These are phyloP conservation scores for Grammomys surdaster DNA, from an alignment of 2,113 vertebrate species.

Conservation along the genomic window DNA sequence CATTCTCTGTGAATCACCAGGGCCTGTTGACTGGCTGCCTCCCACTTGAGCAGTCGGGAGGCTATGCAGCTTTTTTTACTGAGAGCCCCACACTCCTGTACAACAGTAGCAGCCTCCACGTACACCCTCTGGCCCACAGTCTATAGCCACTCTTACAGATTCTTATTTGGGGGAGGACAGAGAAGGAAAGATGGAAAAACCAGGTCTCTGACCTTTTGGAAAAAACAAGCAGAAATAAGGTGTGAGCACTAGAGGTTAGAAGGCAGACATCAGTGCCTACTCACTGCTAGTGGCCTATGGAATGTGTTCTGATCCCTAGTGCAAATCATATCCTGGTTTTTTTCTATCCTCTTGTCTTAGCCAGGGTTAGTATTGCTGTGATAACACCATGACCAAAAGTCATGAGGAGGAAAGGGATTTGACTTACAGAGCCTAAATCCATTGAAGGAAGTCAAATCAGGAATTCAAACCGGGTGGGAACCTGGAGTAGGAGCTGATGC, in stretches of 20 bases:
- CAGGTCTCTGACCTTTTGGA: neutral
- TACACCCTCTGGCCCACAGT: neutral
- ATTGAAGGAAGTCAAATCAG: neutral
- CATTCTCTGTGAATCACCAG: neutral
- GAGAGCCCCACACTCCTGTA: neutral
- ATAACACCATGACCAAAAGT: neutral
- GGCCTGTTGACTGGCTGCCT: neutral
- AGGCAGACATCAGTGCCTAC: neutral
- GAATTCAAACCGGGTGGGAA: neutral
- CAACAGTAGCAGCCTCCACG: neutral
- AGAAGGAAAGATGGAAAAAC: neutral
- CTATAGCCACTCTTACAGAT: neutral
- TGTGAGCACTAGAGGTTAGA: neutral
- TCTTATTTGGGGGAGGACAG: neutral
- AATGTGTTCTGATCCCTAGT: neutral
- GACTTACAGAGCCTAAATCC: neutral
- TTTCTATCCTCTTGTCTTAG: neutral
- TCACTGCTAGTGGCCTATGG: neutral
- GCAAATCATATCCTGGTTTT: neutral
- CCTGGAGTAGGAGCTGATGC: neutral
- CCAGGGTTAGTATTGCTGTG: neutral
- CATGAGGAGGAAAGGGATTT: neutral
- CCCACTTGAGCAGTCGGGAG: neutral
- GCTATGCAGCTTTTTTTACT: neutral
- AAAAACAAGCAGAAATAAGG: neutral